Conservation (phyloP, 2,888 invertebrate genomes). For the Dichetophora obliterata region DNA sequence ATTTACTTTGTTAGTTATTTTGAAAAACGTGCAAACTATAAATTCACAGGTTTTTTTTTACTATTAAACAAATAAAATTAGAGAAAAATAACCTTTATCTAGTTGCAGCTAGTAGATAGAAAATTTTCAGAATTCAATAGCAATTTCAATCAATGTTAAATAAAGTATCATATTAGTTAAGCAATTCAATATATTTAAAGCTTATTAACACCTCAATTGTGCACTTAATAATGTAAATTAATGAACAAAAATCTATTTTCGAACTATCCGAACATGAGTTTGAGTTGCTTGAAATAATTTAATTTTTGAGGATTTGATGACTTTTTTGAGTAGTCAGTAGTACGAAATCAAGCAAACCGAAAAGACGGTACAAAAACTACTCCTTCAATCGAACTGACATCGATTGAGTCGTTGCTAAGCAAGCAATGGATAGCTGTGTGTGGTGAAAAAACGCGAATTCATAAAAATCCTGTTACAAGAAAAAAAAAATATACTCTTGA, state of each 20-base stretch:
- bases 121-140: not conserved
- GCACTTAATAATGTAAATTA: slow-evolving; percentile 21
- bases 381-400: not conserved
- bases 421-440: not conserved
- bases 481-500: not conserved
- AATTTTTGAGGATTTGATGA: not conserved
- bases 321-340: slow-evolving; percentile 29
- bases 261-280: too few species aligned
- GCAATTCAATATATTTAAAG: slow-evolving; percentile 34
- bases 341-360: slow-evolving; percentile 24
- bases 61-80: not conserved
- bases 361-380: slow-evolving; percentile 20
- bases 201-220: slow-evolving; percentile 36
- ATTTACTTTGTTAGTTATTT: not conserved
- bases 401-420: not conserved
- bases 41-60: not conserved
- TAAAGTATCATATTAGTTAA: not conserved
- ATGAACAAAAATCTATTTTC: not conserved
- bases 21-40: not conserved
- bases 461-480: not conserved
- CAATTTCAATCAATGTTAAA: not conserved
- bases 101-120: not conserved
- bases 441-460: not conserved
- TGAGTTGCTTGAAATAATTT: not conserved
- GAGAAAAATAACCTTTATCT: not conserved